phyloP scores from a whole-genome alignment of 2,888 invertebrate genomes.

The Drosophila nr. perissopoda region DNA sequence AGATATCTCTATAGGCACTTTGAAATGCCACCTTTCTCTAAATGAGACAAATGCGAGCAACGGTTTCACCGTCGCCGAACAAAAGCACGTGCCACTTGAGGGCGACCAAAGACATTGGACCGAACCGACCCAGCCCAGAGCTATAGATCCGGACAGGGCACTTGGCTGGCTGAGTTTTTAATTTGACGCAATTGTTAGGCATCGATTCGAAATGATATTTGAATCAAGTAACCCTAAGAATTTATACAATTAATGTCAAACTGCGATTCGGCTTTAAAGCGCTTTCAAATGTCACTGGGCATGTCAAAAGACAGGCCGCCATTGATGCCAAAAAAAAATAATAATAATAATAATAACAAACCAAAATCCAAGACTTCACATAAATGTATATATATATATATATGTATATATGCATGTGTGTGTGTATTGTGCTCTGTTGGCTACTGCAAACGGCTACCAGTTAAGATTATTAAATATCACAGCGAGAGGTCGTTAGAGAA shows the following conservation, averaged over 20 bases:
- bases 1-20: conserved; percentile 34
- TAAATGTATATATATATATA: conserved; percentile 10
- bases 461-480: conserved; percentile 37
- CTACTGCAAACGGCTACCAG: conserved; percentile 67
- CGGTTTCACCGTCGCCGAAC: conserved; percentile 65
- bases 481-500: conserved; percentile 25
- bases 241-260: conserved; percentile 72
- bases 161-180: conserved; percentile 62
- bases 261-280: conserved; percentile 52
- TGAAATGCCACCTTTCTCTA: conserved; percentile 72
- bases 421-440: conserved; percentile 40
- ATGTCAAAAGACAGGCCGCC: conserved; percentile 65
- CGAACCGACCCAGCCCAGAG: conserved; percentile 26
- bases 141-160: conserved; percentile 43
- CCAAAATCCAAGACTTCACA: conserved; percentile 28
- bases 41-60: conserved; percentile 70
- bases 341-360: conserved; percentile 10
- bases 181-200: conserved; percentile 74
- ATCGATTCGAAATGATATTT: conserved; percentile 62
- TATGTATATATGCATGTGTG: conserved; percentile 8
- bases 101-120: conserved; percentile 40
- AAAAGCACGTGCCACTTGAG: conserved; percentile 77
- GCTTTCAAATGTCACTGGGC: conserved; percentile 72
- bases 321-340: conserved; percentile 37
- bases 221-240: conserved; percentile 63